A percentile compares a stretch with the other conserved stretches of the same genome.
Evolutionary conservation across 1,140 invertebrate genomes (phyloP).

Genomic region (Diploscapter pachys): DNA sequence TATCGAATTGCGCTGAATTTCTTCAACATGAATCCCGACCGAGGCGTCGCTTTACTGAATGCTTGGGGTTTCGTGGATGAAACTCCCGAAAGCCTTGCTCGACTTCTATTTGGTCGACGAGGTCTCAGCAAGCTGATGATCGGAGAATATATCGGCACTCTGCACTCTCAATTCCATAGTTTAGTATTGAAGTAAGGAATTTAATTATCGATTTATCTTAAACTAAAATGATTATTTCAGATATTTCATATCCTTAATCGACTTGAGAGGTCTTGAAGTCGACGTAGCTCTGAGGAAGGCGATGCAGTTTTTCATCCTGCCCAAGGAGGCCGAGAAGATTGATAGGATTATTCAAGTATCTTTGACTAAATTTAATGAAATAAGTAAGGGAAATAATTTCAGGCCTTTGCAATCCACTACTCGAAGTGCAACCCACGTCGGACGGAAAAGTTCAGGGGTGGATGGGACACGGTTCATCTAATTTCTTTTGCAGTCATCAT

Average conservation of each 20-base stretch:
- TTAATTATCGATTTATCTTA: not conserved
- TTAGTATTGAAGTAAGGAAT: conserved; percentile 80
- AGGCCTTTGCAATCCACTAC: conserved; percentile 84
- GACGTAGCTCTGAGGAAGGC: conserved; percentile 93
- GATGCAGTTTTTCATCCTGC: conserved; percentile 92
- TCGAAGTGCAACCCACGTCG: conserved; percentile 84
- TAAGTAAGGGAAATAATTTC: conserved; percentile 15
- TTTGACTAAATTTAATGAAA: conserved; percentile 13
- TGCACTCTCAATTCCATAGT: conserved; percentile 92
- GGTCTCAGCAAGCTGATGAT: conserved; percentile 98
- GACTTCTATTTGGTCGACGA: conserved; percentile 90
- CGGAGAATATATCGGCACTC: conserved; percentile 93
- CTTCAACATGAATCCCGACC: conserved; percentile 98
- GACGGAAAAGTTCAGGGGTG: conserved; percentile 65
- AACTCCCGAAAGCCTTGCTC: conserved; percentile 82
- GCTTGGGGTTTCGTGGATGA: conserved; percentile 88
- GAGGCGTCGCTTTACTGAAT: conserved; percentile 89
- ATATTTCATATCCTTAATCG: conserved; percentile 87
- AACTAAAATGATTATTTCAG: conserved; percentile 62
- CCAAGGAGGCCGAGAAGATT: conserved; percentile 99
- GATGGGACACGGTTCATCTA: conserved; percentile 78
- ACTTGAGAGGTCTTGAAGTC: conserved; percentile 90
- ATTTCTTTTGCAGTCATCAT: conserved; percentile 98
- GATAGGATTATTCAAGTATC: conserved; percentile 84
- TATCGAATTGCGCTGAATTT: conserved; percentile 95